Evolutionary conservation across 2,888 invertebrate genomes (phyloP).

Genomic region (Sycophila texana): DNA sequence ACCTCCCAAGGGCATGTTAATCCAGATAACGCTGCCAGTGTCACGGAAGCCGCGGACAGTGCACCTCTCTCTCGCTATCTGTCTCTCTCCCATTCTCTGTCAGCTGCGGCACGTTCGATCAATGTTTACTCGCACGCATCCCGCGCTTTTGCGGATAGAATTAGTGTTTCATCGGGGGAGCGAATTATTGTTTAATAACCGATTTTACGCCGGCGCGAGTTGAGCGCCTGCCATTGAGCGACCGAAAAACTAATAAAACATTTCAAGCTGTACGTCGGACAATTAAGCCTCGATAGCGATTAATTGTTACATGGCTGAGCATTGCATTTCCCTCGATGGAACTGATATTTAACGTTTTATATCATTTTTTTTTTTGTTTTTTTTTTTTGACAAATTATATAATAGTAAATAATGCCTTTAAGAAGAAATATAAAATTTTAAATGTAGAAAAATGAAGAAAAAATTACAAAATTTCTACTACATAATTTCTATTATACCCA

Average conservation of each 20-base stretch:
- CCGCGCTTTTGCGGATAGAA: constrained; percentile 23
- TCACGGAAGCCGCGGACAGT: constrained; percentile 32
- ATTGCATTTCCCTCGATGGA: not conserved
- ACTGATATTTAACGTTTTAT: constrained; percentile 15
- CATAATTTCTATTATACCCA: too few species aligned
- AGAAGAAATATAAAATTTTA: too few species aligned
- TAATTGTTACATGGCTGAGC: constrained; percentile 18
- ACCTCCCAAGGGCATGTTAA: constrained; percentile 52
- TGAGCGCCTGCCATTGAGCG: not conserved
- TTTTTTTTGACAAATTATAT: too few species aligned
- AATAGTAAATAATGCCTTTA: too few species aligned
- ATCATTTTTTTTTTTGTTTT: too few species aligned
- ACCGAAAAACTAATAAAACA: constrained; percentile 6
- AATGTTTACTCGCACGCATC: not conserved
- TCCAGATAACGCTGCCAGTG: constrained; percentile 38
- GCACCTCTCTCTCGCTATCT: not conserved
- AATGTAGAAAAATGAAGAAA: too few species aligned
- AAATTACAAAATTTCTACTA: too few species aligned
- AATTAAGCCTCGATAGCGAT: constrained; percentile 16
- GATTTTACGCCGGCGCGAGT: not conserved
- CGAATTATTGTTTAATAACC: constrained; percentile 26
- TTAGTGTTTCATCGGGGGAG: constrained; percentile 26
- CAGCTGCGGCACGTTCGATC: not conserved
- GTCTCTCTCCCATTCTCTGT: constrained; percentile 1
- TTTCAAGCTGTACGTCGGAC: not conserved